Evolutionary conservation across 2,888 invertebrate species (phyloP).

Genomic region (Metellina segmentata): DNA sequence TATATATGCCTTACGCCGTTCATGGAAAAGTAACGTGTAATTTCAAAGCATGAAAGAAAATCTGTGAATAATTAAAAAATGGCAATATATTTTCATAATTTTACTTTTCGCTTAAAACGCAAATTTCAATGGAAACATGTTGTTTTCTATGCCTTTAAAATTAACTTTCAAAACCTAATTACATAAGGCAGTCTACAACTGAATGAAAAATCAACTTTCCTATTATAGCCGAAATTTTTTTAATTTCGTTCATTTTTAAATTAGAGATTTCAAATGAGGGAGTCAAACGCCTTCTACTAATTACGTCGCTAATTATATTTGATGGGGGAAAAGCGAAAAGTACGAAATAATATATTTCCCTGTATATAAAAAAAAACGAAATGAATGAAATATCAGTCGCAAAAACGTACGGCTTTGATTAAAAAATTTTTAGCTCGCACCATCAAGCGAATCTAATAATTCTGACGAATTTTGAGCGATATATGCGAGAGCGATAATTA

Average conservation of each 20-base stretch:
- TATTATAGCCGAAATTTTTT: background rate
- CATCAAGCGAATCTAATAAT: slow-evolving; percentile 23
- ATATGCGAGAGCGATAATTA: slow-evolving; percentile 59
- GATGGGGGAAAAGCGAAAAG: background rate
- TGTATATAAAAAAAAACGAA: background rate
- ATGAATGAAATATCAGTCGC: slow-evolving; percentile 12
- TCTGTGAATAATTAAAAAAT: no score
- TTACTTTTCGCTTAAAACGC: background rate
- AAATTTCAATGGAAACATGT: background rate
- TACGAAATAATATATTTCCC: background rate
- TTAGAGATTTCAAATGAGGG: background rate
- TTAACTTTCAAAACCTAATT: no score
- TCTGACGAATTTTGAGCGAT: background rate
- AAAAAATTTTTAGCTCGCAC: slow-evolving; percentile 11
- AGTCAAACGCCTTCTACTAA: slow-evolving; percentile 19
- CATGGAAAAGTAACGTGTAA: no score
- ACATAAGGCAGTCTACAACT: no score
- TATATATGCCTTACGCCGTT: no score
- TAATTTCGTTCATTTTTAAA: background rate
- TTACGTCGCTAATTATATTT: slow-evolving; percentile 40
- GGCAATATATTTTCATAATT: background rate
- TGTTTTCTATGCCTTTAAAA: no score
- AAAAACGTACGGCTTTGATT: slow-evolving; percentile 38
- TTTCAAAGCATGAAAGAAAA: no score
- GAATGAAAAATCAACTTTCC: no score